A percentile compares a stretch with the other conserved stretches of the same genome.
Conservation (phyloP, 2,888 invertebrate genomes). For the Parascotia fuliginaria region DNA sequence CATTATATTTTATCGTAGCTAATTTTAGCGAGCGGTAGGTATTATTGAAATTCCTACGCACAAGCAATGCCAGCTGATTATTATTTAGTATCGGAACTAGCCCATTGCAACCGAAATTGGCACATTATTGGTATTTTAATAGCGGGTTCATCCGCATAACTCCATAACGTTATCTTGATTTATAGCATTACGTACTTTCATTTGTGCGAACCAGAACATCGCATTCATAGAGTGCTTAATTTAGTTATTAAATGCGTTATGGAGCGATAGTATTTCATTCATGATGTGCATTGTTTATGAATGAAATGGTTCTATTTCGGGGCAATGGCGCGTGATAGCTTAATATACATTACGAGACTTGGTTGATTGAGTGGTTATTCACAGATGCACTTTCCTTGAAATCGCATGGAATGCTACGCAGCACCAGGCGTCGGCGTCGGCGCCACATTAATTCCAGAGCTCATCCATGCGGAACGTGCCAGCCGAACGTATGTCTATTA, state of each 20-base stretch:
- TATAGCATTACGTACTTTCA: conserved; percentile 64
- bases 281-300: conserved; percentile 74
- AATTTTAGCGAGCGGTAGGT: conserved; percentile 31
- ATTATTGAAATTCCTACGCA: conserved; percentile 53
- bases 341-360: conserved; percentile 59
- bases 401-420: conserved; percentile 55
- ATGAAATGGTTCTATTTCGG: conserved; percentile 72
- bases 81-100: conserved; percentile 61
- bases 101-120: conserved; percentile 70
- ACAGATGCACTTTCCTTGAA: conserved; percentile 67
- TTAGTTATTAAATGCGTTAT: conserved; percentile 64
- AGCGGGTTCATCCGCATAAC: conserved; percentile 74
- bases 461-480: conserved; percentile 26
- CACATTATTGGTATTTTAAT: conserved; percentile 78
- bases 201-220: conserved; percentile 62
- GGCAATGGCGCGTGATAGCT: conserved; percentile 69
- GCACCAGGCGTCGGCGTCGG: conserved; percentile 49
- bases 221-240: conserved; percentile 62
- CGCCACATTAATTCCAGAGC: conserved; percentile 46
- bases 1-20: conserved; percentile 31
- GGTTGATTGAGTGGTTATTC: conserved; percentile 64
- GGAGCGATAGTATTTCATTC: conserved; percentile 67
- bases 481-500: neutral
- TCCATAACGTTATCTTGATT: conserved; percentile 75
- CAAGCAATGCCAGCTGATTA: conserved; percentile 53